Evolutionary conservation across 2,888 invertebrate genomes (phyloP), one percentile per base, ranked within the genome.

Genomic region (Parnassius mnemosyne): DNA sequence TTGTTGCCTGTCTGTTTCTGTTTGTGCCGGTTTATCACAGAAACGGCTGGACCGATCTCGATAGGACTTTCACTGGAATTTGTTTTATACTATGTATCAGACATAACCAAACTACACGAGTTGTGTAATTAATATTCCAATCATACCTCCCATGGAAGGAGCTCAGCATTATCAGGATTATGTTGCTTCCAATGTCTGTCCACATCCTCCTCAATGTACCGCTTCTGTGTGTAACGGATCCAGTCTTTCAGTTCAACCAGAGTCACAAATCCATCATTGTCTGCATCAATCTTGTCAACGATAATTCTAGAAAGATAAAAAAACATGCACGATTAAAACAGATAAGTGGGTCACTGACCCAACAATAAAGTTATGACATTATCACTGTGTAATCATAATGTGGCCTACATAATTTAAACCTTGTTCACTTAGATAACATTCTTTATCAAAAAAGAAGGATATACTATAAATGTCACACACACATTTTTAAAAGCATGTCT

Each of bases 141-240:
- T 5, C 25, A 25, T 25, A 95, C 94, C 64, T 95, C 94, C 99
- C 99, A 99, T 0, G 93, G 83, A 9, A 99, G 92, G 61, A 93
- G 92, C 0, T 95, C 95, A 52, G 95, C 94, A 64, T 94, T 93
- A 11, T 96, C 94, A 0, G 95, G 94, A 79, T 97, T 97, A 76
- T 98, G 97, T 68, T 97, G 95, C 69, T 93, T 94, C 99, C 99
- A 99, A 78, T 98, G 97, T 9, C 97, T 93, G 42, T 97, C 95
- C 0, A 98, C 97, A 84, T 99, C 98, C 74, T 97, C 97, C 53
- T 95, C 93, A 49, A 99, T 96, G 82, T 99, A 99, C 60, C 97
- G 93, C 73, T 95, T 95, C 87, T 99, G 98, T 0, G 99, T 98
- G 83, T 96, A 97, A 68, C 96, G 94, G 76, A 99, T 99, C 99